Base-by-base conservation (phyloP, 2,797 vertebrate genomes). In the Sebastes aleutianus region DNA sequence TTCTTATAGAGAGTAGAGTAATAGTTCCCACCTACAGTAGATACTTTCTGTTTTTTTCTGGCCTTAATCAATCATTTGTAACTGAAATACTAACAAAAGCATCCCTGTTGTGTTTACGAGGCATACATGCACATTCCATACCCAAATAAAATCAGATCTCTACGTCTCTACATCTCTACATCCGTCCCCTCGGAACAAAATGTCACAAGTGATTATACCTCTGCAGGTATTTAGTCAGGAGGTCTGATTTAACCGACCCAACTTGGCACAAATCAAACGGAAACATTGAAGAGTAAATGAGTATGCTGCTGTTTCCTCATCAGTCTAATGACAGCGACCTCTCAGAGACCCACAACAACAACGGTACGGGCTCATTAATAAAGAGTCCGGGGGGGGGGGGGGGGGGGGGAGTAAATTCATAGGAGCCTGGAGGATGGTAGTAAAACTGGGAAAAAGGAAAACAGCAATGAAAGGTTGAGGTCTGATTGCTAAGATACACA, bases 391-490 rank as follows among this genome's bases (percentile, higher is more conserved):
- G 32, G 76, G 61, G 85, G 5, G 90, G 34, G 71, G 63, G 32
- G 76, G 61, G 85, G 11, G 36, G 36, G 36, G 13, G 13, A 13
- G 84, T 84, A 70, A 75, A 36, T 90, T 91, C 70, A 93, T n/a
- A 6, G 75, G 79, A 83, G 80, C 70, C 79, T 36, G 56, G 76
- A 84, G 89, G 79, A 84, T 62, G 74, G 69, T 82, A 65, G 76
- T 94, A 86, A 93, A 94, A 75, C 20, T 16, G 53, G 20, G 39
- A 43, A 66, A 61, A 74, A 71, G 20, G 70, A 31, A 66, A 79
- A 79, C 39, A 72, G 72, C 31, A 34, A 13, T 22, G 20, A 43
- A 54, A 88, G 32, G 58, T 63, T 57, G 4, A 50, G 43, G 76
- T 85, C 36, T 71, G 4, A 70, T 59, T 61, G 74, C 72, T 76